Conservation (phyloP, 2,113 vertebrate genomes). For the Heloderma charlesbogerti region DNA sequence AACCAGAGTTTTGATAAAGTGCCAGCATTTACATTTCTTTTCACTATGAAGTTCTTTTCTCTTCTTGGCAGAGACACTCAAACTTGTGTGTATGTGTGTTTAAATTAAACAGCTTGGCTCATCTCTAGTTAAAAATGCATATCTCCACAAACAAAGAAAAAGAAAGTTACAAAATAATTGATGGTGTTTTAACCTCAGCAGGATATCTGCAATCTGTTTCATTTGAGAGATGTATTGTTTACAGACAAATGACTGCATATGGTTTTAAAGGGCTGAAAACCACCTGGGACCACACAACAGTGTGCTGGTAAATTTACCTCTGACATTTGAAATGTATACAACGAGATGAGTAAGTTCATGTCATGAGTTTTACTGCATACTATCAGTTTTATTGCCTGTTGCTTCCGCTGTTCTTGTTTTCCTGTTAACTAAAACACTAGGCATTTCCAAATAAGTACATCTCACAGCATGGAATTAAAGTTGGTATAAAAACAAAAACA, state of each 20-base stretch:
- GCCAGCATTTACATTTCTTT: background rate
- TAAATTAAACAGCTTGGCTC: background rate
- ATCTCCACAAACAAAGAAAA: background rate
- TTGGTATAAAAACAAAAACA: background rate
- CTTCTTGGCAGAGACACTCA: background rate
- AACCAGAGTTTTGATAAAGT: conserved; percentile 7
- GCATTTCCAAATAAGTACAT: conserved; percentile 3
- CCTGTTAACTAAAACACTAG: background rate
- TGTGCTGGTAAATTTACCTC: background rate
- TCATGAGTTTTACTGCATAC: background rate
- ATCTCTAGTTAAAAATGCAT: conserved; percentile 6
- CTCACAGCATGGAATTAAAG: background rate
- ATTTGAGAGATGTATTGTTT: background rate
- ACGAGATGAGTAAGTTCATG: conserved; percentile 32
- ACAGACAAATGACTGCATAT: conserved; percentile 32
- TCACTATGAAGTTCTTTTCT: background rate
- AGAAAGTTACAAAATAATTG: conserved; percentile 29
- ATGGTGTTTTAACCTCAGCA: conserved; percentile 32
- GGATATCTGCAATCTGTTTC: background rate
- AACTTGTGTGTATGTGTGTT: background rate
- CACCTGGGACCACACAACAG: background rate
- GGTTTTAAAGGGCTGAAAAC: conserved; percentile 18
- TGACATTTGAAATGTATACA: conserved; percentile 20
- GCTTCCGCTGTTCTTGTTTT: conserved; percentile 15
- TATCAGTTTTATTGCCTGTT: background rate